Evolutionary conservation across 2,113 vertebrate species (phyloP), one percentile per base, ranked within the genome.

Genomic region (Nothoprocta perdicaria): DNA sequence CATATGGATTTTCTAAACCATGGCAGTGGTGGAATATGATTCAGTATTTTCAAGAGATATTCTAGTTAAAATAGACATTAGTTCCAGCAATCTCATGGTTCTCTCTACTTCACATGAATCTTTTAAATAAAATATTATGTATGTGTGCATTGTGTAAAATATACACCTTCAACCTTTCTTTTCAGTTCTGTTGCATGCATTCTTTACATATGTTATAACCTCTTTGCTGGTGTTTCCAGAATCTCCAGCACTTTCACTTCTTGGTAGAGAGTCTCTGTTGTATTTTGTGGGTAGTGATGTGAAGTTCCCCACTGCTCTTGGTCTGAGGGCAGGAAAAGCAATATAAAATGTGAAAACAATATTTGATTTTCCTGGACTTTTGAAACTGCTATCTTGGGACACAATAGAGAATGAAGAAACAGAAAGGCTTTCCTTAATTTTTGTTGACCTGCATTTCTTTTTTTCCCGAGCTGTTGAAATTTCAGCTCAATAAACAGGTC

Each of bases 151-250:
- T 1, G 1, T 45, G 14, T 3, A 1, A 17, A 71, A 62, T 83
- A 62, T 83, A 22, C 0, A 8, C 5, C 3, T 33, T 67, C 15
- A 2, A 21, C 14, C 22, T 77, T 74, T 29, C 27, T 72, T 9
- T 77, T 77, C 61, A 45, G 48, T 69, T 87, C 19, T 14, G 0
- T 63, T 43, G 29, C 0, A 0, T 31, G 6, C 26, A 17, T 75
- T 85, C 13, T 46, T 78, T 86, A 9, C 71, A 12, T 33, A 6
- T 29, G 9, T 12, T 31, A 33, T 63, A 62, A 45, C 1, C 2
- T 17, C 27, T 76, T 76, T 35, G 9, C 1, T 46, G n/a, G 4
- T 33, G 21, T 80, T 88, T 90, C 68, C 19, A 31, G 38, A 41
- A 10, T 67, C 21, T 35, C 8, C 52, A 84, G 57, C 23, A 50